These are phyloP conservation scores for Pollenia labialis DNA, from an alignment of 2,888 invertebrate genomes.

Conservation along the genomic window DNA sequence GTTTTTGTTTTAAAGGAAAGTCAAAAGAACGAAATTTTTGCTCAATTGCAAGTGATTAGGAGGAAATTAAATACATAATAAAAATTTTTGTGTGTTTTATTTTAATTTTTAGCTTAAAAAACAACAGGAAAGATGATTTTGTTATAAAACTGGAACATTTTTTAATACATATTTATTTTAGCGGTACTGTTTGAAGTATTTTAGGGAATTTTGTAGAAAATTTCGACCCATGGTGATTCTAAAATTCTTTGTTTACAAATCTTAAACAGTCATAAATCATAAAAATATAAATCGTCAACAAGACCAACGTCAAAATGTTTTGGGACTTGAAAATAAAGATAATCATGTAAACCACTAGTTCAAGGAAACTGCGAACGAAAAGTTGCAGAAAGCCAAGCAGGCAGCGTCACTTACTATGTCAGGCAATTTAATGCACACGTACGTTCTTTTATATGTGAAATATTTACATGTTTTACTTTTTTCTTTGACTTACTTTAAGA, in stretches of 20 bases:
- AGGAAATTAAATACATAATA: too few species aligned
- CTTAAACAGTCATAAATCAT: constrained; percentile 74
- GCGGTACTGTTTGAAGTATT: background rate
- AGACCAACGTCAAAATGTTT: constrained; percentile 60
- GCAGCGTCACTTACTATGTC: constrained; percentile 5
- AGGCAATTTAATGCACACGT: background rate
- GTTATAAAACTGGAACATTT: constrained; percentile 36
- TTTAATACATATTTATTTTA: constrained; percentile 5
- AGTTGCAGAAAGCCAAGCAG: constrained; percentile 14
- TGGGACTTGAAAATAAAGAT: constrained; percentile 59
- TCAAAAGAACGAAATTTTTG: too few species aligned
- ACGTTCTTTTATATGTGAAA: background rate
- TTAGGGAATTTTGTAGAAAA: background rate
- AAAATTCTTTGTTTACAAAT: constrained; percentile 62
- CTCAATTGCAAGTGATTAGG: too few species aligned
- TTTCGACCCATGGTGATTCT: constrained; percentile 8
- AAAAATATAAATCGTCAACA: constrained; percentile 74
- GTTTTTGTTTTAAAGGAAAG: too few species aligned
- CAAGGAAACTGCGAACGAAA: constrained; percentile 36
- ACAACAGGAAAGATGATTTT: background rate
- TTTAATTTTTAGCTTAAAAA: constrained; percentile 5
- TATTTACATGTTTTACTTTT: constrained; percentile 13
- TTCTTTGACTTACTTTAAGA: background rate
- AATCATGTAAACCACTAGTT: constrained; percentile 40
- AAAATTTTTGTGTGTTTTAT: background rate